Conservation (phyloP, 2,888 invertebrate species). For the Chalcis sispes region DNA sequence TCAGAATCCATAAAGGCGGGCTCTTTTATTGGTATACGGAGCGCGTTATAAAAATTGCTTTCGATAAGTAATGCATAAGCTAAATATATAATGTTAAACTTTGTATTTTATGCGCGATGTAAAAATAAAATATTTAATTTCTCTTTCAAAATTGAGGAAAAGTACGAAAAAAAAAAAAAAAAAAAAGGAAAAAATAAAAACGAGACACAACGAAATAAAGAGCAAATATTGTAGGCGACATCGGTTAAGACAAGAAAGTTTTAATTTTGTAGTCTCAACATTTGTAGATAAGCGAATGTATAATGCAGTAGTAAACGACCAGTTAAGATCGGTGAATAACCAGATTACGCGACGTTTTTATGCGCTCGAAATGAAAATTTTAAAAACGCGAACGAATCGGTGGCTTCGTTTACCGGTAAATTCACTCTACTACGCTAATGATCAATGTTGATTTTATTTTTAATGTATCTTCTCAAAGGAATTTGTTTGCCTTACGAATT, state of each 20-base stretch:
- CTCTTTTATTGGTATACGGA: background rate
- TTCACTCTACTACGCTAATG: no score
- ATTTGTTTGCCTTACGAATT: no score
- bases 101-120: conserved; percentile 5
- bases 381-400: conserved; percentile 44
- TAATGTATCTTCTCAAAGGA: background rate
- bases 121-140: conserved; percentile 18
- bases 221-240: background rate
- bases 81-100: conserved; percentile 17
- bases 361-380: conserved; percentile 35
- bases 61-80: conserved; percentile 1
- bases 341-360: conserved; percentile 52
- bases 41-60: background rate
- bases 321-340: conserved; percentile 36
- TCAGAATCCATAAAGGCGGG: background rate
- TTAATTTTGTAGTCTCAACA: conserved; percentile 30
- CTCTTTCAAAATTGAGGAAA: conserved; percentile 8
- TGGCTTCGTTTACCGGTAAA: no score
- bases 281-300: conserved; percentile 42
- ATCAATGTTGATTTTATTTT: background rate
- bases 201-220: no score
- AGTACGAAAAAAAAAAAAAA: conserved; percentile 9
- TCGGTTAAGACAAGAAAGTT: conserved; percentile 21
- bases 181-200: background rate
- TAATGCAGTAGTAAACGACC: conserved; percentile 47